Percentiles rank a stretch among this genome's conserved stretches.
phyloP scores from a whole-genome alignment of 2,888 invertebrate species.

The Acronicta alni region DNA sequence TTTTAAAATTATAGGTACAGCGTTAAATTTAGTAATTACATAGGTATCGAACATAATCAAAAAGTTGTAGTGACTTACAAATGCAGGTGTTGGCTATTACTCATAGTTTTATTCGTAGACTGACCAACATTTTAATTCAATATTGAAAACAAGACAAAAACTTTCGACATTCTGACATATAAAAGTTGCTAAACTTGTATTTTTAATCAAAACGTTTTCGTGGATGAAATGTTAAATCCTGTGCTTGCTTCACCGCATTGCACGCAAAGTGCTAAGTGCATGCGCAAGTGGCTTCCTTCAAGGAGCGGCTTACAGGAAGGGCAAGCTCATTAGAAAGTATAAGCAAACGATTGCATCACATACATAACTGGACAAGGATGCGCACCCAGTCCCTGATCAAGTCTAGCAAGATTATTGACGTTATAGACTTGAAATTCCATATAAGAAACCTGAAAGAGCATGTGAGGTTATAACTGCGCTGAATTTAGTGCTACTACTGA shows the following conservation, averaged over 20 bases:
- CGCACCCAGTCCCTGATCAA: constrained; percentile 58
- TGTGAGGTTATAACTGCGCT: constrained; percentile 42
- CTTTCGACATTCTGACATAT: constrained; percentile 42
- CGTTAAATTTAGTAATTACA: too few species aligned
- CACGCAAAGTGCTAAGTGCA: constrained; percentile 60
- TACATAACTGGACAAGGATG: constrained; percentile 59
- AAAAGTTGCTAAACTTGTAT: constrained; percentile 50
- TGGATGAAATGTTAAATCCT: constrained; percentile 52
- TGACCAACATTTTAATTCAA: constrained; percentile 51
- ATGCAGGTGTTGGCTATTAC: constrained; percentile 41
- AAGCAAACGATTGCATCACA: constrained; percentile 70
- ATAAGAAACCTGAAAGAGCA: constrained; percentile 55
- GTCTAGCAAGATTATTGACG: constrained; percentile 63
- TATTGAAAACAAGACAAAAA: constrained; percentile 49
- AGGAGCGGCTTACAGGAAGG: constrained; percentile 69
- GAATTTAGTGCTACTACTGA: constrained; percentile 51
- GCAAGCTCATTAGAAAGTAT: constrained; percentile 75
- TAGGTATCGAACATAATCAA: constrained; percentile 19
- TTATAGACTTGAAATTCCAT: constrained; percentile 48
- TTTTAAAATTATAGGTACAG: too few species aligned
- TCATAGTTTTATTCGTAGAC: constrained; percentile 49
- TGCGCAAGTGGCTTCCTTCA: constrained; percentile 66
- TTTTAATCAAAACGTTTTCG: constrained; percentile 45
- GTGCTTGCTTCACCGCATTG: constrained; percentile 46
- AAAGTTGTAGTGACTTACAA: constrained; percentile 26